phyloP scores from a whole-genome alignment of 2,888 invertebrate species.

The Eustalomyia histrio region DNA sequence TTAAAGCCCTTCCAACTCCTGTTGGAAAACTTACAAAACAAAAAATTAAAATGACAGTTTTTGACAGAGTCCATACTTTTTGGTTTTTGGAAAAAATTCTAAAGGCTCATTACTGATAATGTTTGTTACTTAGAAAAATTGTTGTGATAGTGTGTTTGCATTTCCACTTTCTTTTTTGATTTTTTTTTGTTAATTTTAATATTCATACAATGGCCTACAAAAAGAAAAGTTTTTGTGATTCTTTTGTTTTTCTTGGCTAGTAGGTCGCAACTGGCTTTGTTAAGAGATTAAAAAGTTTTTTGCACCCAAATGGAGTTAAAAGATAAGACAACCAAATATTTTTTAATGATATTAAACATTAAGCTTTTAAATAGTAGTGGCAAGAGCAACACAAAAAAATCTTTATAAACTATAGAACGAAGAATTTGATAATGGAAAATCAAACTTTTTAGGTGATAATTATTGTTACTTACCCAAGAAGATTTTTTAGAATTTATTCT shows the following conservation, averaged over 20 bases:
- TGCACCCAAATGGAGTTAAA: conserved; percentile 73
- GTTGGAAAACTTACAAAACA: conserved; percentile 11
- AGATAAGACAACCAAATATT: conserved; percentile 69
- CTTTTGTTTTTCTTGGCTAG: conserved; percentile 61
- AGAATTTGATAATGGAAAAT: not conserved
- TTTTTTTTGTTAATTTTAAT: conserved; percentile 44
- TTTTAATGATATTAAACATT: conserved; percentile 64
- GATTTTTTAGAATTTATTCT: no score
- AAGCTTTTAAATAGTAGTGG: conserved; percentile 46
- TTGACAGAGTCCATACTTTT: conserved; percentile 55
- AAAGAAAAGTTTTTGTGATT: conserved; percentile 40
- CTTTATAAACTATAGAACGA: not conserved
- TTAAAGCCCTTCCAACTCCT: conserved; percentile 48
- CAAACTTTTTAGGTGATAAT: not conserved
- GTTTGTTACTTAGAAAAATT: conserved; percentile 37
- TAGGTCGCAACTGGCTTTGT: conserved; percentile 73
- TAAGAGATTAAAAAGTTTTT: conserved; percentile 77
- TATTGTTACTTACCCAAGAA: no score
- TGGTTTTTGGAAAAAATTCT: not conserved
- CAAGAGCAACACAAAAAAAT: not conserved
- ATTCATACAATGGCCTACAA: conserved; percentile 51
- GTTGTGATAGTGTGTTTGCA: conserved; percentile 29
- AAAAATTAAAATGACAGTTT: conserved; percentile 59
- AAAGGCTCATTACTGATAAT: conserved; percentile 59
- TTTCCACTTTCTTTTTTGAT: conserved; percentile 1